phyloP scores from a whole-genome alignment of 2,797 vertebrate species.

The Leuciscus waleckii region DNA sequence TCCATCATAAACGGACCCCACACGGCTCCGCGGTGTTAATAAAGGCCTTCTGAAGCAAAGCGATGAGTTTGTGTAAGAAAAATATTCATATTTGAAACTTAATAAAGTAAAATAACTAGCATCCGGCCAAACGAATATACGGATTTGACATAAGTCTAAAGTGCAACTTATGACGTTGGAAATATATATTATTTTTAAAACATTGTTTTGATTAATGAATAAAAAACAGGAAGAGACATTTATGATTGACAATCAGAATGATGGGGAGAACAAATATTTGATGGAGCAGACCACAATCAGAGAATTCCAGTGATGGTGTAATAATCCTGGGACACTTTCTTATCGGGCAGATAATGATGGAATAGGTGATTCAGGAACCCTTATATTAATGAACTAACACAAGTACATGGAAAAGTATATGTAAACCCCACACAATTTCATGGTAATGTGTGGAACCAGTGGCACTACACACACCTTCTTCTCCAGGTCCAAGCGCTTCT shows the following conservation, averaged over 20 bases:
- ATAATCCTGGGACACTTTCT: slow-evolving; percentile 20
- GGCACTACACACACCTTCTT: slow-evolving; percentile 85
- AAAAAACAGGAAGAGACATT: slow-evolving; percentile 14
- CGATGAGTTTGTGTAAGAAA: no score
- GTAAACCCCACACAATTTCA: neutral
- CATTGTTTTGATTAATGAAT: neutral
- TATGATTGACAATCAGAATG: slow-evolving; percentile 4
- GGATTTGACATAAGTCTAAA: no score
- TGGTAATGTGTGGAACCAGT: slow-evolving; percentile 90
- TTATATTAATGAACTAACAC: neutral
- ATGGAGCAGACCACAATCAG: slow-evolving; percentile 20
- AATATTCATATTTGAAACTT: no score
- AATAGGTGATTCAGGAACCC: slow-evolving; percentile 65
- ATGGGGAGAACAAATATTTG: slow-evolving; percentile 11
- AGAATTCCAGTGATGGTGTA: slow-evolving; percentile 9
- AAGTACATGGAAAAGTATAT: neutral
- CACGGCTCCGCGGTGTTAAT: no score
- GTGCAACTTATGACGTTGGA: no score
- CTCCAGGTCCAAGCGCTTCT: slow-evolving; percentile 95
- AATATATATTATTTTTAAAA: no score
- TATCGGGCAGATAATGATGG: slow-evolving; percentile 76
- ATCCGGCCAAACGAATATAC: no score
- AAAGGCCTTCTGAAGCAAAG: no score
- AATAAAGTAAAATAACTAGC: no score
- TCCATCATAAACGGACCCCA: no score